Evolutionary conservation across 1,140 invertebrate species (phyloP).

Genomic region (Helicoverpa zea): DNA sequence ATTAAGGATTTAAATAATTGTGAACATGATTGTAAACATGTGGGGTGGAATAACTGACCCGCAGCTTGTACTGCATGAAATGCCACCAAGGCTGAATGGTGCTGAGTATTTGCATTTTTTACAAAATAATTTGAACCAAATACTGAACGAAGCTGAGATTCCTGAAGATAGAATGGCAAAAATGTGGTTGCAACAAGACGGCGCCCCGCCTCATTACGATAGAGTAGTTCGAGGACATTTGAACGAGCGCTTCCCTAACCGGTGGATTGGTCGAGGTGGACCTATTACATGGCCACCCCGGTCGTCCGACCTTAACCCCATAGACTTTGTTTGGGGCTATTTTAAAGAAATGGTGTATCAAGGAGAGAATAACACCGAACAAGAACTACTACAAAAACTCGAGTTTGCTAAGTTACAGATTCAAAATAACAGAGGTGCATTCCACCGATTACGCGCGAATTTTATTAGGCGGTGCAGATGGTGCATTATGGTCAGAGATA

Average conservation of each 20-base stretch:
- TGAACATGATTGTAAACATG: too few species aligned
- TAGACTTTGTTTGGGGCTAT: slow-evolving; percentile 58
- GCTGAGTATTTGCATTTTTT: slow-evolving; percentile 61
- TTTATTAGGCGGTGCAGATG: slow-evolving; percentile 20
- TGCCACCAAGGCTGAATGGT: too few species aligned
- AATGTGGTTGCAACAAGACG: slow-evolving; percentile 69
- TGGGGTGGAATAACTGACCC: too few species aligned
- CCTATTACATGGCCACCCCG: neutral
- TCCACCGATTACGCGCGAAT: too few species aligned
- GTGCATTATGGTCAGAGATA: slow-evolving; percentile 42
- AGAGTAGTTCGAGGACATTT: slow-evolving; percentile 1
- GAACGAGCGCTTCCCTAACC: slow-evolving; percentile 20
- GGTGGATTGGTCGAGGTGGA: neutral
- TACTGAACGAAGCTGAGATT: slow-evolving; percentile 30
- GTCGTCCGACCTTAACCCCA: slow-evolving; percentile 20
- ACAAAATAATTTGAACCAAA: slow-evolving; percentile 59
- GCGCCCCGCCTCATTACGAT: slow-evolving; percentile 15
- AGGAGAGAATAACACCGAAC: slow-evolving; percentile 46
- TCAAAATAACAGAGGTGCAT: too few species aligned
- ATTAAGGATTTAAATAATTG: too few species aligned
- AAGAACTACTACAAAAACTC: slow-evolving; percentile 51
- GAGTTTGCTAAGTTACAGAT: slow-evolving; percentile 12
- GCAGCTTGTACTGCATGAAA: too few species aligned
- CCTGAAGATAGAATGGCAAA: slow-evolving; percentile 49
- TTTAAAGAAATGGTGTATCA: slow-evolving; percentile 34